Evolutionary conservation across 2,797 vertebrate species (phyloP).

Genomic region (Staurois parvus): DNA sequence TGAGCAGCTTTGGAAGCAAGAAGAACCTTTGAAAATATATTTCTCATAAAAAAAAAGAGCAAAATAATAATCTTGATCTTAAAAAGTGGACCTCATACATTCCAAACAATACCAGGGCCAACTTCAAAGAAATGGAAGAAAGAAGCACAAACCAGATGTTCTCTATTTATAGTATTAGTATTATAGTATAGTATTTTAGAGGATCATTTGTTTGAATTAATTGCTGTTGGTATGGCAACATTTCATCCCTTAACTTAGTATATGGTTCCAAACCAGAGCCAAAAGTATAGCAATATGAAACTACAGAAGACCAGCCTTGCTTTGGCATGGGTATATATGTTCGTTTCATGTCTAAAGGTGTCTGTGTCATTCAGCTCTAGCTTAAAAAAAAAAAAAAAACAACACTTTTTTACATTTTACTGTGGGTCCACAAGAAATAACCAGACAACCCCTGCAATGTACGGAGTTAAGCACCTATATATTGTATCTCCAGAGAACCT

Average conservation of each 20-base stretch:
- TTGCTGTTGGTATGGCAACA: too few relatives aligned
- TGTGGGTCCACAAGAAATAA: background rate
- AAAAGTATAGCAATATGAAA: background rate
- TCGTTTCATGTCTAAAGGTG: background rate
- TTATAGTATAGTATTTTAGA: background rate
- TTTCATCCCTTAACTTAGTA: too few relatives aligned
- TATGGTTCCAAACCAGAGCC: background rate
- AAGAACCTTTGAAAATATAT: background rate
- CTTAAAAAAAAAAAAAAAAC: background rate
- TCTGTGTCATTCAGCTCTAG: background rate
- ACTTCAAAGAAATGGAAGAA: background rate
- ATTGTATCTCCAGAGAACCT: conserved; percentile 42
- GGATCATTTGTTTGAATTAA: background rate
- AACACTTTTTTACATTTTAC: background rate
- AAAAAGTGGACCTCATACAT: background rate
- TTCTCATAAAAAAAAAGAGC: too few relatives aligned
- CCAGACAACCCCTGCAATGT: background rate
- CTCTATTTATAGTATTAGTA: background rate
- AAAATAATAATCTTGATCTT: background rate
- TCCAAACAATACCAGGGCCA: background rate
- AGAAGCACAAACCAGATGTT: background rate
- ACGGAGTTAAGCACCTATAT: conserved; percentile 18
- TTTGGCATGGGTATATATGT: background rate
- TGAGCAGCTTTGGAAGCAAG: too few relatives aligned
- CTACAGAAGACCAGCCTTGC: background rate